Evolutionary conservation across 2,888 invertebrate genomes (phyloP).

Genomic region (Phengaris alcon): DNA sequence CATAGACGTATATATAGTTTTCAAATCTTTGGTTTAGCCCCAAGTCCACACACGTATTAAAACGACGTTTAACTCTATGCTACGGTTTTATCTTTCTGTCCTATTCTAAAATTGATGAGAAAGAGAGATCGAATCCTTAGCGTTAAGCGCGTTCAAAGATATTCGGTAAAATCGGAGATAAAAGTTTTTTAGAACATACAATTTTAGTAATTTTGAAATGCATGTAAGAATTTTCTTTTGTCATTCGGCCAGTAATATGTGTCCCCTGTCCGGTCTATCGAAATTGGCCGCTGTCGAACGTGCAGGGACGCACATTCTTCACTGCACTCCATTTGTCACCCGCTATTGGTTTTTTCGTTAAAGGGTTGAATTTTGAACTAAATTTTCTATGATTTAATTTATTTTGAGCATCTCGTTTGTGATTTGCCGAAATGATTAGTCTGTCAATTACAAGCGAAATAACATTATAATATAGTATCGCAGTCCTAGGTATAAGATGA

Average conservation of each 20-base stretch:
- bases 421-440: neutral
- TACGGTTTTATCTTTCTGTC: too few relatives aligned
- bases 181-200: too few relatives aligned
- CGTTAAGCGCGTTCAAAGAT: too few relatives aligned
- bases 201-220: too few relatives aligned
- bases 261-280: slow-evolving; percentile 40
- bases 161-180: too few relatives aligned
- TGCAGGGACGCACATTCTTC: slow-evolving; percentile 51
- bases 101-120: too few relatives aligned
- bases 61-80: too few relatives aligned
- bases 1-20: too few relatives aligned
- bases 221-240: slow-evolving; percentile 18
- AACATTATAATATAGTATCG: neutral
- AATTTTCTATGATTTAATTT: neutral
- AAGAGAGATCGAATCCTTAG: too few relatives aligned
- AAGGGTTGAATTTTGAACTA: slow-evolving; percentile 41
- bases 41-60: too few relatives aligned
- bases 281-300: slow-evolving; percentile 53
- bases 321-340: slow-evolving; percentile 48
- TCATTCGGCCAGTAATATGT: slow-evolving; percentile 6
- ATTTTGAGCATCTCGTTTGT: neutral
- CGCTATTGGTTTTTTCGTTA: slow-evolving; percentile 44
- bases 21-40: too few relatives aligned
- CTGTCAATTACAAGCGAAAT: neutral
- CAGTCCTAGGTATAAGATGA: too few relatives aligned